Conservation (phyloP, 2,113 vertebrate species). For the Trogon surrucura region DNA sequence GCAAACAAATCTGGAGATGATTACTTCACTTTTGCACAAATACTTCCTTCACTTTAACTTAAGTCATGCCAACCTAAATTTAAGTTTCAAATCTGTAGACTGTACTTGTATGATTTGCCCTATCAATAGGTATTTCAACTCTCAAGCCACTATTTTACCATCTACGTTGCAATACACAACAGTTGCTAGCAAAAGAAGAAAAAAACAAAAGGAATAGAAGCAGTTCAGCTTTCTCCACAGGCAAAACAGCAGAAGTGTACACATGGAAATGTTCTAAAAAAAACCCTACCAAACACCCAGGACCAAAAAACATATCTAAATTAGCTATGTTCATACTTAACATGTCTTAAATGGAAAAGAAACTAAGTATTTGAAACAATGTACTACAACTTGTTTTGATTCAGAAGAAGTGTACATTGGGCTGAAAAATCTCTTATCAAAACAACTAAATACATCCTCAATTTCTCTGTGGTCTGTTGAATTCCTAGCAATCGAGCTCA, state of each 20-base stretch:
- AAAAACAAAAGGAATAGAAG: neutral
- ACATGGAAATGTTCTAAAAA: neutral
- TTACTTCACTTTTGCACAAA: neutral
- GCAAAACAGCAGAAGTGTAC: neutral
- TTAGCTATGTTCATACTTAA: neutral
- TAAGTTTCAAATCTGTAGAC: too few relatives aligned
- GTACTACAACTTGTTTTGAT: neutral
- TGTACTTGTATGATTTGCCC: too few relatives aligned
- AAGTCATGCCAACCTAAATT: too few relatives aligned
- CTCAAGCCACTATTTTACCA: too few relatives aligned
- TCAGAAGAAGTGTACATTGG: neutral
- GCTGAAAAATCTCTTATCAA: neutral
- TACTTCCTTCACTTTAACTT: neutral
- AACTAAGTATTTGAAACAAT: neutral
- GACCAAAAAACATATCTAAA: neutral
- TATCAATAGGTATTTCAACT: too few relatives aligned
- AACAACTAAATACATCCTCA: neutral
- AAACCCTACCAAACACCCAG: too few relatives aligned
- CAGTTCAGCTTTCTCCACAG: neutral
- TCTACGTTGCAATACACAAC: too few relatives aligned
- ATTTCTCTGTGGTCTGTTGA: neutral
- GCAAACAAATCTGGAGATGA: neutral
- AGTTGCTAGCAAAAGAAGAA: too few relatives aligned
- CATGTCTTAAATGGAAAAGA: neutral
- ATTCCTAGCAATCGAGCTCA: neutral